Evolutionary conservation across 1,140 invertebrate species (phyloP), one percentile per base, ranked within the genome.

Genomic region (Pogonus chalceus): DNA sequence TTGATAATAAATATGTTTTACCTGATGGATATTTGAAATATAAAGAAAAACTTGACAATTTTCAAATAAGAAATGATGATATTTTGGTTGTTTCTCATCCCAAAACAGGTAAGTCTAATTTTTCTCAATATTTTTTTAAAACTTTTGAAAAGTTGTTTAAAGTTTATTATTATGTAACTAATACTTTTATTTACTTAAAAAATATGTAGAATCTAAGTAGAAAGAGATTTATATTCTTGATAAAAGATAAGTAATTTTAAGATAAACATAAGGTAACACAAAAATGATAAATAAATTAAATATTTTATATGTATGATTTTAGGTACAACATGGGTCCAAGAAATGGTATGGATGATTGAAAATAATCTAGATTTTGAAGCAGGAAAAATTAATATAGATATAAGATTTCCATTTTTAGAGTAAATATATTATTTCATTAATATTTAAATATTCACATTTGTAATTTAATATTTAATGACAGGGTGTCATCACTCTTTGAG

Each of bases 251-350:
- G 4, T 31, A 4, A 4, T 31, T 4, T 31, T 4, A 31, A 31
- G 4, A 7, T 7, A 7, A 31, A 7, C 14, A 14, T 7, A 31
- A 31, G 14, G 4, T n/a, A n/a, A n/a, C n/a, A n/a, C n/a, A n/a
- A n/a, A n/a, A n/a, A n/a, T n/a, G n/a, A n/a, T n/a, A n/a, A n/a
- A n/a, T n/a, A n/a, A n/a, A n/a, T n/a, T n/a, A n/a, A n/a, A n/a
- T n/a, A n/a, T n/a, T n/a, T n/a, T n/a, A n/a, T n/a, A n/a, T n/a
- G n/a, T n/a, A n/a, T n/a, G n/a, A n/a, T n/a, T n/a, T n/a, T n/a
- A 80, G 79, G 82, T 16, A 84, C 83, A 23, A 85, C 82, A n/a
- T 85, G 82, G 82, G 77, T 76, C 1, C 82, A 85, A 68, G 83
- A 86, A 65, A 73, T 85, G 62, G 70, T 80, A 1, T 85, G 82